These are phyloP conservation scores for Phylloscopus whistleri DNA, from an alignment of 2,113 vertebrate species.

Conservation along the genomic window DNA sequence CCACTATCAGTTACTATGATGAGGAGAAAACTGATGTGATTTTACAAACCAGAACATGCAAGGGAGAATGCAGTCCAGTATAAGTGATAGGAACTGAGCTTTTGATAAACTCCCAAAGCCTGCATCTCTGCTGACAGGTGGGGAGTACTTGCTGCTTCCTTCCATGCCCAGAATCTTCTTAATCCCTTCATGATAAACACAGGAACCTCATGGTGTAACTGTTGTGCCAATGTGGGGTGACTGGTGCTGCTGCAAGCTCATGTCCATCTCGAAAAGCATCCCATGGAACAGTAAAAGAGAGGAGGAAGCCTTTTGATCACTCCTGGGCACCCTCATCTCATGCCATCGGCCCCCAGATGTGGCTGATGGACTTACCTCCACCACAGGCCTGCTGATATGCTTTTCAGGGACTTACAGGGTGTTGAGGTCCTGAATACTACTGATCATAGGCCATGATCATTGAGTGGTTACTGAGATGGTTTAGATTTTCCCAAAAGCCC, in stretches of 20 bases:
- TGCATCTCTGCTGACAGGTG: background rate
- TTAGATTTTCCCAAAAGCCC: background rate
- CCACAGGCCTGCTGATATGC: background rate
- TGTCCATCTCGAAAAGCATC: background rate
- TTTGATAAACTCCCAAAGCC: background rate
- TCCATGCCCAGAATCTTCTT: background rate
- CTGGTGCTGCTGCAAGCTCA: background rate
- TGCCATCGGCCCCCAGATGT: background rate
- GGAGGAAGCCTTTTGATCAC: background rate
- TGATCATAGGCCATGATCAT: background rate
- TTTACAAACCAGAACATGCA: background rate
- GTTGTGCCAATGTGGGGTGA: background rate
- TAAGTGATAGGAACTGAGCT: background rate
- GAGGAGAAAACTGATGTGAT: background rate
- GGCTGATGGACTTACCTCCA: background rate
- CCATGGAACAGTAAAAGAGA: background rate
- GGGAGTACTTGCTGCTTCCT: background rate
- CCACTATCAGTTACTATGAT: background rate
- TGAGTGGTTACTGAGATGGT: background rate
- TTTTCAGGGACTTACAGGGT: background rate
- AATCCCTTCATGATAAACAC: background rate
- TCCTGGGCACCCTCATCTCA: background rate
- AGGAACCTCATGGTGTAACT: background rate
- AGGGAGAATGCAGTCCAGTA: background rate
- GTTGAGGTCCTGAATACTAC: background rate